A percentile compares a stretch with the other conserved stretches of the same genome.
phyloP scores from a whole-genome alignment of 2,113 vertebrate species.

The Hyla sarda region DNA sequence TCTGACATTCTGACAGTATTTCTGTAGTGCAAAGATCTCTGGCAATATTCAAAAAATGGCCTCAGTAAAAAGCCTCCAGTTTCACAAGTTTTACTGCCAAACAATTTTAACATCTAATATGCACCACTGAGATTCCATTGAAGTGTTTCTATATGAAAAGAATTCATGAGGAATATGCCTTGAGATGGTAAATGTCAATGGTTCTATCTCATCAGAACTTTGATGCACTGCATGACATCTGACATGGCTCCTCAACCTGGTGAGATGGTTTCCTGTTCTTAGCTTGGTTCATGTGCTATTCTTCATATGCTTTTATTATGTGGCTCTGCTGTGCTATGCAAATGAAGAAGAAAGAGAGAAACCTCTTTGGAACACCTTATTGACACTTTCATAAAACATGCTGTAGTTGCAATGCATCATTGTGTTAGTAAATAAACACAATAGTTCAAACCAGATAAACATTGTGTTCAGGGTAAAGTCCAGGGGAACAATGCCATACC shows the following conservation, averaged over 20 bases:
- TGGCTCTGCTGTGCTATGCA: neutral
- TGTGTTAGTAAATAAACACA: no score
- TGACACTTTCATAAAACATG: no score
- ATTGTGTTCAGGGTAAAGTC: no score
- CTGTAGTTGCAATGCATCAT: no score
- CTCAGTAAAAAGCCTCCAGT: neutral
- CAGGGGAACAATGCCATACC: no score
- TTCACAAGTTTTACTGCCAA: neutral
- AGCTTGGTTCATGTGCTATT: neutral
- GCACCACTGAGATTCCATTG: neutral
- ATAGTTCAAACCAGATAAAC: no score
- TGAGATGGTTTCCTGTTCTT: neutral
- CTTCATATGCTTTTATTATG: neutral
- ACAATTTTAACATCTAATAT: constrained; percentile 14
- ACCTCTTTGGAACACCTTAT: no score
- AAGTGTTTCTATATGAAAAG: neutral
- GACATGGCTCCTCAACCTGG: neutral
- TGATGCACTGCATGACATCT: constrained; percentile 1
- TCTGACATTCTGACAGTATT: neutral
- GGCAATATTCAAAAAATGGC: neutral
- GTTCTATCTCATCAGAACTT: constrained; percentile 8
- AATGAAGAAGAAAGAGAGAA: no score
- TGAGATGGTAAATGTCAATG: constrained; percentile 28
- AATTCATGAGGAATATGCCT: neutral
- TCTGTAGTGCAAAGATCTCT: neutral